A percentile compares a stretch with the other conserved stretches of the same genome.
These are phyloP conservation scores for Lacerta agilis DNA, from an alignment of 2,797 vertebrate species.

Conservation along the genomic window DNA sequence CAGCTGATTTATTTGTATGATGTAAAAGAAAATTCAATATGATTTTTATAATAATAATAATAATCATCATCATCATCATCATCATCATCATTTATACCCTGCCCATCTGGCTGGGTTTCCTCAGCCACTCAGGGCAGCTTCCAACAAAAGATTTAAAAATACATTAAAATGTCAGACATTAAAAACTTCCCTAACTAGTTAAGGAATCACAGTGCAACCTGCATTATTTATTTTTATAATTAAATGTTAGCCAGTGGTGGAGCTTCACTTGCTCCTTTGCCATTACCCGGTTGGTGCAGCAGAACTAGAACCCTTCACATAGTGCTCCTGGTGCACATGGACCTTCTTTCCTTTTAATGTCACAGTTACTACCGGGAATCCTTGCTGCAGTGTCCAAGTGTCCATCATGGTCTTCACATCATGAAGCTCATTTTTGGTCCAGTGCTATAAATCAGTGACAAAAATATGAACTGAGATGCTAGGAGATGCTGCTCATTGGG, in stretches of 20 bases:
- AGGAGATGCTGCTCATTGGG: background rate
- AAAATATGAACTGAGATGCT: background rate
- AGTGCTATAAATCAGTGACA: slow-evolving; percentile 77
- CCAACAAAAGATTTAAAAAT: too few species aligned
- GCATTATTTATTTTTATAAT: background rate
- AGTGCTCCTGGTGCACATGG: slow-evolving; percentile 86
- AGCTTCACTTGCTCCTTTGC: background rate
- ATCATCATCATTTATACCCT: too few species aligned
- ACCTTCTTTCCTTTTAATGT: slow-evolving; percentile 84
- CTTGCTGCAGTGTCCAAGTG: slow-evolving; percentile 93
- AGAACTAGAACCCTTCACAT: slow-evolving; percentile 76
- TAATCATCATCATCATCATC: too few species aligned
- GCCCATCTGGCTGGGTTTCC: too few species aligned
- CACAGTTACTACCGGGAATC: slow-evolving; percentile 89
- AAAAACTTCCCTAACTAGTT: background rate
- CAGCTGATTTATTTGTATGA: background rate
- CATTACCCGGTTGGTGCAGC: slow-evolving; percentile 80
- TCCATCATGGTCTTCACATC: slow-evolving; percentile 90
- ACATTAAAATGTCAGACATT: too few species aligned
- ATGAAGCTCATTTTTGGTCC: slow-evolving; percentile 80
- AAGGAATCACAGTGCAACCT: background rate
- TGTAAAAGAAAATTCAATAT: background rate
- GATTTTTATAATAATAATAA: background rate
- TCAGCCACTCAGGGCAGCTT: too few species aligned
- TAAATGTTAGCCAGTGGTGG: background rate